Evolutionary conservation across 2,113 vertebrate species (phyloP).

Genomic region (Pseudorectes ferrugineus): DNA sequence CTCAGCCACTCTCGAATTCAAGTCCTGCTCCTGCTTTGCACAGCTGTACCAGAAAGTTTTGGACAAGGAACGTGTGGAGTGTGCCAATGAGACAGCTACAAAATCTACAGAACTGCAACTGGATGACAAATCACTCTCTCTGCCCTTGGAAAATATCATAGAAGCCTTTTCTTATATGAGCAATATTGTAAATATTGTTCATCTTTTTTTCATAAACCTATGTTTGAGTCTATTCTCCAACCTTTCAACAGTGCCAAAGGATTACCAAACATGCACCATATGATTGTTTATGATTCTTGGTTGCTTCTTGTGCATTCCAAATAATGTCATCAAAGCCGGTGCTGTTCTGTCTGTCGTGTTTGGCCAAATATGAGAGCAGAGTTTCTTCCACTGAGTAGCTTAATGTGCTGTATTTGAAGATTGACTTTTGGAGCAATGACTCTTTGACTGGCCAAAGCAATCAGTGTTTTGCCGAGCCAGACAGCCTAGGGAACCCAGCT

Average conservation of each 20-base stretch:
- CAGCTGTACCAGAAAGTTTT: not conserved
- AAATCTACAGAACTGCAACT: not conserved
- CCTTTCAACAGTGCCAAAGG: not conserved
- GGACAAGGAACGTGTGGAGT: not conserved
- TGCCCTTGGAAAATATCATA: not conserved
- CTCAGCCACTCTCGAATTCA: not conserved
- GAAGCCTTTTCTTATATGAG: not conserved
- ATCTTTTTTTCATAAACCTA: not conserved
- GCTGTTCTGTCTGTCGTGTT: not conserved
- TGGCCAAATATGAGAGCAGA: not conserved
- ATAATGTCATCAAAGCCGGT: not conserved
- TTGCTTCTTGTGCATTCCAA: not conserved
- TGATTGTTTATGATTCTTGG: not conserved
- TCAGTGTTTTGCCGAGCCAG: not conserved
- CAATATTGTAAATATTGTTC: not conserved
- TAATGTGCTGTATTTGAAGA: not conserved
- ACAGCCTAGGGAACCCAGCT: not conserved
- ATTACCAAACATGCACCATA: not conserved
- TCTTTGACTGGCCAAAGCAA: conserved; percentile 5
- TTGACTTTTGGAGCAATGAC: not conserved
- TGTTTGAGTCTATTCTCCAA: not conserved
- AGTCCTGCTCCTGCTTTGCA: not conserved
- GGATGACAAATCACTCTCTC: not conserved
- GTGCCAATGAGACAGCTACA: not conserved
- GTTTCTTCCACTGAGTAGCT: not conserved